These are phyloP conservation scores for Dendrolimus kikuchii DNA, from an alignment of 1,140 invertebrate genomes.

Conservation along the genomic window DNA sequence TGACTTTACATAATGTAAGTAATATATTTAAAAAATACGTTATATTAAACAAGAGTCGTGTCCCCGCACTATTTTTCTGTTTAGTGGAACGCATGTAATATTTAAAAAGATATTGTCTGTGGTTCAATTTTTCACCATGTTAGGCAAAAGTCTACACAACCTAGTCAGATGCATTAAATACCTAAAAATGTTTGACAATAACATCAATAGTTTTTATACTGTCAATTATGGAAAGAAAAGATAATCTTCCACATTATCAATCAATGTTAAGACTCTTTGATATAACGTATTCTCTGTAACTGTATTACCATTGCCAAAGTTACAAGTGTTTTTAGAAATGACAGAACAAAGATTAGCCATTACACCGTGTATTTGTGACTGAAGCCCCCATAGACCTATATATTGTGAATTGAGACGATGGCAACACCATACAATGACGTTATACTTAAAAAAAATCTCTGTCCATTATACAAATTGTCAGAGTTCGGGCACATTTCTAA, in stretches of 20 bases:
- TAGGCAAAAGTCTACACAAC: too few relatives aligned
- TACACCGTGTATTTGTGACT: slow-evolving; percentile 54
- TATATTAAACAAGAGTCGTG: too few relatives aligned
- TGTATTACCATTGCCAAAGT: slow-evolving; percentile 17
- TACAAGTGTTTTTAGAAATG: slow-evolving; percentile 37
- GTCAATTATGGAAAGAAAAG: too few relatives aligned
- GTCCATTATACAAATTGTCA: slow-evolving; percentile 30
- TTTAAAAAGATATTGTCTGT: too few relatives aligned
- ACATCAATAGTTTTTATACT: too few relatives aligned
- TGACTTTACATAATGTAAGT: background rate
- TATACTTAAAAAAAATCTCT: slow-evolving; percentile 21
- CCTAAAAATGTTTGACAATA: too few relatives aligned
- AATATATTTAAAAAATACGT: too few relatives aligned
- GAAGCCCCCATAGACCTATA: slow-evolving; percentile 53
- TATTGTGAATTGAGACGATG: slow-evolving; percentile 51
- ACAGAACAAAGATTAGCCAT: slow-evolving; percentile 64
- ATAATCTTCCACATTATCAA: too few relatives aligned
- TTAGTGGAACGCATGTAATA: too few relatives aligned
- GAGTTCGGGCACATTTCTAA: slow-evolving; percentile 13
- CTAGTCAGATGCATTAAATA: too few relatives aligned
- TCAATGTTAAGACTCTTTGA: background rate
- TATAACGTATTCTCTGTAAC: background rate
- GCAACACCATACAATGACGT: slow-evolving; percentile 53
- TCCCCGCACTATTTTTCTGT: too few relatives aligned
- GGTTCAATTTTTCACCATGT: too few relatives aligned